Evolutionary conservation across 2,888 invertebrate genomes (phyloP), one percentile per base, ranked within the genome.

Genomic region (Hypsopygia costalis): DNA sequence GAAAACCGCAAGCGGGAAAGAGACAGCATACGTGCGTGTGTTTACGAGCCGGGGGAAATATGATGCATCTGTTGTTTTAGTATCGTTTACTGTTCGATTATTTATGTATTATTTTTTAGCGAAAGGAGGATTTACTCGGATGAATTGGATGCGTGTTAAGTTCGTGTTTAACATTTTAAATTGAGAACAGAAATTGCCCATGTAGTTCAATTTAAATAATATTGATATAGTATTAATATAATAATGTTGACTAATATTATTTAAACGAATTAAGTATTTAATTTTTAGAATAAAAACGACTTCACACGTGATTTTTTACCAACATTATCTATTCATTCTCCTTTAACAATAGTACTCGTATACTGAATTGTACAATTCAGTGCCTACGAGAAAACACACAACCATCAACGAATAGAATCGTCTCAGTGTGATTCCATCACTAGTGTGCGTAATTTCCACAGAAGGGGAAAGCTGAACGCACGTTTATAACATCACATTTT

Each of bases 31-130:
- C 52, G 64, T 73, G 81, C 83, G 80, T 86, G 80, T 80, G 77
- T 76, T 73, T 74, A 76, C 69, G 66, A 58, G 65, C 67, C 68
- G 74, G 78, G 79, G 75, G 81, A 79, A 85, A 80, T 81, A 83
- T 82, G 86, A 86, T 87, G 85, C 87, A 87, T 83, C 76, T 79
- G 81, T 81, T 86, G 81, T 86, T 83, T 81, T 78, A 82, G 73
- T 82, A 86, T 83, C 79, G 72, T 76, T 81, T 77, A 74, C 79
- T 76, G 65, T 81, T 80, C 78, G 73, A 78, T 81, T 16, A 16
- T 81, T 78, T 79, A 80, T 71, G 62, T 75, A 67, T 6, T 7
- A 1, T 80, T 76, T 77, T 72, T 73, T 76, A 59, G 43, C 63
- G 59, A 68, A 79, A 69, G 63, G 69, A 67, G 65, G 64, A 70